These are phyloP conservation scores for Perca schrenkii DNA, from an alignment of 2,113 vertebrate genomes.

Conservation along the genomic window DNA sequence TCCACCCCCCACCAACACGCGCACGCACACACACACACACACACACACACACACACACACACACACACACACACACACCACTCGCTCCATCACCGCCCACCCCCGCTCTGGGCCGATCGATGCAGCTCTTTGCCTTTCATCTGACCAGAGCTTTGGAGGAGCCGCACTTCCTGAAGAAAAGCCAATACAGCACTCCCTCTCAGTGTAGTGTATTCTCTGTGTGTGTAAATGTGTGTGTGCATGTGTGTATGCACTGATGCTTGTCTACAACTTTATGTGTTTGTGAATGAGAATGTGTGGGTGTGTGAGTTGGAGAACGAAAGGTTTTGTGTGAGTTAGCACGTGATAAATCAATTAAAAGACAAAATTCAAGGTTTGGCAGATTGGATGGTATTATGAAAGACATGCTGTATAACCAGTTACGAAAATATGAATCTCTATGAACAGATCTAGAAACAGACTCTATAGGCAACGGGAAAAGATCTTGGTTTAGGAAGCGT, in stretches of 20 bases:
- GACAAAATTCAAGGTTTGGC: background rate
- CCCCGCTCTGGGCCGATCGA: conserved; percentile 83
- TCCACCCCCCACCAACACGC: conserved; percentile 50
- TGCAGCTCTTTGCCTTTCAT: conserved; percentile 89
- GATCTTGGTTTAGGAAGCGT: no score
- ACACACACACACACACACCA: conserved; percentile 4
- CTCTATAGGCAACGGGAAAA: no score
- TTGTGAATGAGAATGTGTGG: conserved; percentile 48
- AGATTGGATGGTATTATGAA: conserved; percentile 18
- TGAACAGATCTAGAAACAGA: no score
- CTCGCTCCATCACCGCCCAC: conserved; percentile 63
- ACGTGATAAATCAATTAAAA: conserved; percentile 47
- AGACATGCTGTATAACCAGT: background rate
- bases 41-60: conserved; percentile 20
- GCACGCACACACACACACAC: conserved; percentile 5
- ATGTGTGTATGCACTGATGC: background rate
- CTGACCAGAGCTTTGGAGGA: conserved; percentile 86
- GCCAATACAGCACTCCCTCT: conserved; percentile 81
- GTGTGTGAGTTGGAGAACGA: conserved; percentile 26
- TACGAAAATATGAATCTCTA: background rate
- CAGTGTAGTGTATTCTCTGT: conserved; percentile 62
- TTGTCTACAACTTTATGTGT: conserved; percentile 49
- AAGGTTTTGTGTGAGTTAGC: conserved; percentile 22
- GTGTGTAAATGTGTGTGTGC: conserved; percentile 17
- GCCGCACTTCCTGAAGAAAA: conserved; percentile 88